A percentile compares a stretch with the other conserved stretches of the same genome.
Conservation (phyloP, 2,797 vertebrate genomes). For the Mastacembelus armatus region DNA sequence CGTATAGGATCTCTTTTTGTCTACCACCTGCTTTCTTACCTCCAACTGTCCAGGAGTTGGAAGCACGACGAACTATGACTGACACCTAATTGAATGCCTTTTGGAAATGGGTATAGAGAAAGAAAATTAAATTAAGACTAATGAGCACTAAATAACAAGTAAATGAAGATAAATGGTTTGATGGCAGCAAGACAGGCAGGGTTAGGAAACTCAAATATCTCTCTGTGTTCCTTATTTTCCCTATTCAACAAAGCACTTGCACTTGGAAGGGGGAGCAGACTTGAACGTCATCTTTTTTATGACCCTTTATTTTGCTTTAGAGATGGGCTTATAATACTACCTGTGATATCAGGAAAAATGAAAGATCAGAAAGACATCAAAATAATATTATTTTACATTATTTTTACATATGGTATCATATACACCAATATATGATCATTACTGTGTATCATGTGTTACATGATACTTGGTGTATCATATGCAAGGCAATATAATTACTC, state of each 20-base stretch:
- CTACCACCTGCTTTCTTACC: conserved; percentile 46
- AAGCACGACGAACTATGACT: conserved; percentile 33
- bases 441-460: too few species aligned
- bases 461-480: too few species aligned
- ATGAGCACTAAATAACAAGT: conserved; percentile 78
- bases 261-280: neutral
- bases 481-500: too few species aligned
- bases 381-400: too few species aligned
- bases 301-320: conserved; percentile 7
- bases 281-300: conserved; percentile 19
- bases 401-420: too few species aligned
- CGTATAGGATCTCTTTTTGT: conserved; percentile 51
- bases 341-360: neutral
- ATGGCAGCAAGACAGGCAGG: conserved; percentile 65
- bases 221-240: conserved; percentile 61
- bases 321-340: neutral
- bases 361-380: too few species aligned
- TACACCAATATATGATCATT: too few species aligned
- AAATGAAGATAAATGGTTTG: conserved; percentile 77
- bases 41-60: conserved; percentile 25
- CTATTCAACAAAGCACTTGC: conserved; percentile 52
- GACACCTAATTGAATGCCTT: conserved; percentile 72
- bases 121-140: conserved; percentile 80
- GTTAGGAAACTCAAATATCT: conserved; percentile 71
- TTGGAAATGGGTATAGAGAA: conserved; percentile 58